These are phyloP conservation scores for Monoplex corrugatus DNA, from an alignment of 2,888 invertebrate species.

Conservation along the genomic window DNA sequence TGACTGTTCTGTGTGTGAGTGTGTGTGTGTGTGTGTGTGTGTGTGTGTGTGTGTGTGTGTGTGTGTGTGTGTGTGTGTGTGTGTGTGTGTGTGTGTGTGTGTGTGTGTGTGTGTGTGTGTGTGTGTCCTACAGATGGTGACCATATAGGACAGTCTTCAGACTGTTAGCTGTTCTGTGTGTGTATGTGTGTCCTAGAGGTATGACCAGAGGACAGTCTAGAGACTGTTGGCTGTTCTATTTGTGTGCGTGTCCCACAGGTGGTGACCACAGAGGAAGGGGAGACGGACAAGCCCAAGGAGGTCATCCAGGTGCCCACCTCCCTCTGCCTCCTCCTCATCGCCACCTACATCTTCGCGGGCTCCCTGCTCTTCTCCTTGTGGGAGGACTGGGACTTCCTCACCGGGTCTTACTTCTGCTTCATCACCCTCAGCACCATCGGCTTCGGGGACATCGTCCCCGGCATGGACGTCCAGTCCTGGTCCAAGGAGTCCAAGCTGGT, in stretches of 20 bases:
- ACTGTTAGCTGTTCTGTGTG: too few species aligned
- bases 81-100: too few species aligned
- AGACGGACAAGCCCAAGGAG: conserved; percentile 70
- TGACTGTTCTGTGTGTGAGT: too few species aligned
- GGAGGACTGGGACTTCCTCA: conserved; percentile 78
- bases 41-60: too few species aligned
- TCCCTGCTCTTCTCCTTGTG: conserved; percentile 79
- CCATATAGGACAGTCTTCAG: too few species aligned
- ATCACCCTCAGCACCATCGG: conserved; percentile 81
- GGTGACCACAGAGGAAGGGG: conserved; percentile 66
- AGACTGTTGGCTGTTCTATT: background rate
- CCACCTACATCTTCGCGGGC: conserved; percentile 79
- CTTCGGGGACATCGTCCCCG: conserved; percentile 79
- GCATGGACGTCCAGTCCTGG: conserved; percentile 74
- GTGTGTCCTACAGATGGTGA: too few species aligned
- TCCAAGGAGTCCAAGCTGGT: conserved; percentile 77
- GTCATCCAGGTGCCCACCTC: conserved; percentile 80
- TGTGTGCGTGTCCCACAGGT: conserved; percentile 43
- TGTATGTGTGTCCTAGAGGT: too few species aligned
- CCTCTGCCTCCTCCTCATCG: conserved; percentile 78
- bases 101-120: too few species aligned
- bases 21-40: too few species aligned
- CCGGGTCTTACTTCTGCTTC: conserved; percentile 81
- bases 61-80: too few species aligned
- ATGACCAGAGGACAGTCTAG: background rate